Conservation (phyloP, 1,140 invertebrate genomes). For the Wiebesia pumilae region DNA sequence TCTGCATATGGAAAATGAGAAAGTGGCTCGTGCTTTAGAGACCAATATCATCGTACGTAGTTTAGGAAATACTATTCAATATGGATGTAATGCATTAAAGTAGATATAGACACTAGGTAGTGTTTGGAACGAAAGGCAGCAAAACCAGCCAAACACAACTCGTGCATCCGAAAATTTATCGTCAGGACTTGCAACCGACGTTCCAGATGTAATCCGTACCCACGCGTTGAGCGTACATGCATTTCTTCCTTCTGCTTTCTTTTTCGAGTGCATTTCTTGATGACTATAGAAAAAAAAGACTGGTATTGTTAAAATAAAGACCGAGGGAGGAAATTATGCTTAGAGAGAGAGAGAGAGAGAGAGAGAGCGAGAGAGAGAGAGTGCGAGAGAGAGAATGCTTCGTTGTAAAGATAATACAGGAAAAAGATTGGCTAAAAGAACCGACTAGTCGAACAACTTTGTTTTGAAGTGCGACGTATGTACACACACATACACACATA, state of each 20-base stretch:
- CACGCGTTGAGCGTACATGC: conserved; percentile 46
- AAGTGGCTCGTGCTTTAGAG: not conserved
- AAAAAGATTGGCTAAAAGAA: not conserved
- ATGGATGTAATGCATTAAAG: conserved; percentile 9
- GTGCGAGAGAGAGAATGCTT: not conserved
- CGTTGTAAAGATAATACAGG: not conserved
- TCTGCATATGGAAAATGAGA: too few relatives aligned
- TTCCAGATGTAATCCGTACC: conserved; percentile 52
- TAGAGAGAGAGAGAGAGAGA: not conserved
- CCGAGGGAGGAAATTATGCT: not conserved
- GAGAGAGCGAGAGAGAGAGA: not conserved
- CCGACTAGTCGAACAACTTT: conserved; percentile 31
- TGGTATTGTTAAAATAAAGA: conserved; percentile 19
- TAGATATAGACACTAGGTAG: not conserved
- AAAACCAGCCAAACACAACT: conserved; percentile 43
- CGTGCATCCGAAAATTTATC: conserved; percentile 53
- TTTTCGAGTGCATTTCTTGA: conserved; percentile 15
- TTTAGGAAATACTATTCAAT: not conserved
- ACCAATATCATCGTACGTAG: not conserved
- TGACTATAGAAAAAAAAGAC: conserved; percentile 30
- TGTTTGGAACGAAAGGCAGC: not conserved
- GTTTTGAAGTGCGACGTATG: not conserved
- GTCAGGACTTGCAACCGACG: conserved; percentile 49
- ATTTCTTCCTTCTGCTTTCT: conserved; percentile 22
- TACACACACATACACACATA: not conserved